Conservation (phyloP, 2,888 invertebrate genomes). For the Clunio marinus region DNA sequence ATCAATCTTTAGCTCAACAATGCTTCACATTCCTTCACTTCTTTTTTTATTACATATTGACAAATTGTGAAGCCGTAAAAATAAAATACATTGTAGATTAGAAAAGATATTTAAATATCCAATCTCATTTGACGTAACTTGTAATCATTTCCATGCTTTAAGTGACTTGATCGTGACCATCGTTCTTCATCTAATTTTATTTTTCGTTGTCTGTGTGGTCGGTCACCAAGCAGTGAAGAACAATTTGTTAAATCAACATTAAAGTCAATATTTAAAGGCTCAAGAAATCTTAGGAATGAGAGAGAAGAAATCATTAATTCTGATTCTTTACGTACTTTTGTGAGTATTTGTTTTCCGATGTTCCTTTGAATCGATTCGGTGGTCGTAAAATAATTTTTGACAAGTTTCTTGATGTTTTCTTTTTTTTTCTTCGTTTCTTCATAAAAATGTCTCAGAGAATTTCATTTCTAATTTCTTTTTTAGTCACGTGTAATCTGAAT, state of each 20-base stretch:
- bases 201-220: not conserved
- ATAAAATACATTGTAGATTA: too few relatives aligned
- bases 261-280: slow-evolving; percentile 21
- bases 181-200: not conserved
- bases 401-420: too few relatives aligned
- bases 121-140: not conserved
- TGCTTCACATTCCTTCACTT: not conserved
- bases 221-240: not conserved
- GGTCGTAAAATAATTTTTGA: slow-evolving; percentile 14
- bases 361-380: slow-evolving; percentile 2
- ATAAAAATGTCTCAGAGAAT: not conserved
- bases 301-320: slow-evolving; percentile 17
- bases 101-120: not conserved
- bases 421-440: not conserved
- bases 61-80: not conserved
- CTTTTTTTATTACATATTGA: not conserved
- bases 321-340: not conserved
- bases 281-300: not conserved
- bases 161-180: not conserved
- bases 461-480: too few relatives aligned
- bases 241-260: slow-evolving; percentile 25
- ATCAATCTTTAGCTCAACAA: not conserved
- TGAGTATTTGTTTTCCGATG: slow-evolving; percentile 29
- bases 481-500: slow-evolving; percentile 1
- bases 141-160: not conserved